Evolutionary conservation across 2,888 invertebrate genomes (phyloP), one percentile per base, ranked within the genome.

Genomic region (Empis livida): DNA sequence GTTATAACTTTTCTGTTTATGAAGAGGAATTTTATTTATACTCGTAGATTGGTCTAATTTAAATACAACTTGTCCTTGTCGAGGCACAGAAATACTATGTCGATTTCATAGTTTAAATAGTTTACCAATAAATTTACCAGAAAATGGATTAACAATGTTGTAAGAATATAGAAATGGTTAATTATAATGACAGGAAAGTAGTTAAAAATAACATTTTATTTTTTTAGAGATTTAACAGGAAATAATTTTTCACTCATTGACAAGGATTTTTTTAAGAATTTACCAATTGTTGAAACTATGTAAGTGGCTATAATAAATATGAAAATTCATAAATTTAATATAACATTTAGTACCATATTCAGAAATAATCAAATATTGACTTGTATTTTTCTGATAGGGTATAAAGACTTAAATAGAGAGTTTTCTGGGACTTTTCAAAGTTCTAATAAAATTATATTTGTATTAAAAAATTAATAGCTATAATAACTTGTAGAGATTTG

Each of bases 181-280:
- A 37, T 37, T 14, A 20, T 16, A 27, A 42, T 38, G 38, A 39
- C 20, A 43, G 42, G 37, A 37, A 11, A 41, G 17, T 23, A 42
- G 17, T 37, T 11, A 1, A 13, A 31, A 43, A 15, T 10, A 31
- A 44, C 35, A 37, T 35, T 16, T 49, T 49, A 49, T 48, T 17
- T 42, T 63, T 62, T 16, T 54, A 73, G 73, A 31, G 73, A 73
- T 56, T 63, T 73, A 30, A 70, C 71, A 2, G 72, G 72, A 38
- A 73, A 73, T 53, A 60, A 57, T 48, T 73, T 73, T 53, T 57
- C 61, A 30, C 51, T 54, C 32, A 54, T 73, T 39, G 58, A 60
- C 23, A 57, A 56, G 23, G 54, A 59, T 6, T 64, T 67, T 49
- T 60, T 72, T 47, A 51, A 57, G 40, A 49, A 57, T 44, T 58